Evolutionary conservation across 1,140 invertebrate genomes (phyloP).

Genomic region (Pantala flavescens): DNA sequence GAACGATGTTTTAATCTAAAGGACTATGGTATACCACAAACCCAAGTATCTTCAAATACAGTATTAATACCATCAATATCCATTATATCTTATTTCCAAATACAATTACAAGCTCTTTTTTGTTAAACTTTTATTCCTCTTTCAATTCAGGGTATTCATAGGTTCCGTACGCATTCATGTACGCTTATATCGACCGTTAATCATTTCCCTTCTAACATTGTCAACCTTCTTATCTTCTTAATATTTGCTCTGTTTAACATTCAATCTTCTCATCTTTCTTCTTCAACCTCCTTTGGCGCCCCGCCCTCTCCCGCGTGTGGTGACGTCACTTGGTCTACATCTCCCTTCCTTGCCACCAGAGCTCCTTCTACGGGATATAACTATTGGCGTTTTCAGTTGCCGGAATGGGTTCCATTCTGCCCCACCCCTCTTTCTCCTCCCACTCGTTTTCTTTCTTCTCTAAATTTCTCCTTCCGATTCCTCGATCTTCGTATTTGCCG

Average conservation of each 20-base stretch:
- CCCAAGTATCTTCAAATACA: no score
- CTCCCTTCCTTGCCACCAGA: not conserved
- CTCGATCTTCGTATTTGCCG: not conserved
- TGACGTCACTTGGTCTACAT: not conserved
- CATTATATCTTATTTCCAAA: no score
- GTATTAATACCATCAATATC: no score
- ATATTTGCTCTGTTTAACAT: not conserved
- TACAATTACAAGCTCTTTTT: no score
- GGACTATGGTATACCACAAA: no score
- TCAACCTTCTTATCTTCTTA: not conserved
- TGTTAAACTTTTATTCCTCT: no score
- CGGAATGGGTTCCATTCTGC: constrained; percentile 8
- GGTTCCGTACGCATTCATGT: no score
- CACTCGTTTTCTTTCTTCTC: constrained; percentile 7
- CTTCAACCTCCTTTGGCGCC: constrained; percentile 7
- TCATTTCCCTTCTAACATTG: no score
- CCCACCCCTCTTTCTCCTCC: not conserved
- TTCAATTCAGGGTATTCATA: no score
- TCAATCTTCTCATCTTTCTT: constrained; percentile 9
- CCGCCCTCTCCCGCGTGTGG: not conserved
- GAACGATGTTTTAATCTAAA: no score
- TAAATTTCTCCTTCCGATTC: not conserved
- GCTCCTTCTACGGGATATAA: constrained; percentile 5
- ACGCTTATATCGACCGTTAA: no score
- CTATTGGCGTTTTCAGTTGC: constrained; percentile 4